A percentile compares a stretch with the other conserved stretches of the same genome.
Evolutionary conservation across 1,140 invertebrate genomes (phyloP).

Genomic region (Musca vetustissima): DNA sequence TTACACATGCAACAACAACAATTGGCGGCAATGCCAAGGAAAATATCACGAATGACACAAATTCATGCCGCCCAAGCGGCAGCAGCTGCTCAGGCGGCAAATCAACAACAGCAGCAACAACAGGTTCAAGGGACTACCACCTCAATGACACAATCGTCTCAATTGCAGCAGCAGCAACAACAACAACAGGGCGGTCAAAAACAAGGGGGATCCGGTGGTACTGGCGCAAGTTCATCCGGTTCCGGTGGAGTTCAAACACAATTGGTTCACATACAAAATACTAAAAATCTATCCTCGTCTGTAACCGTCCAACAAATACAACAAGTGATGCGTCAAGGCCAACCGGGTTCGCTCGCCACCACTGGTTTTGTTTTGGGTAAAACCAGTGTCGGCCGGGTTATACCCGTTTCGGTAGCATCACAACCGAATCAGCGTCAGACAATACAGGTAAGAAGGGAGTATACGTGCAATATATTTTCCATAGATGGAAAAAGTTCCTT

Average conservation of each 20-base stretch:
- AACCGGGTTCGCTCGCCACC: slow-evolving; percentile 40
- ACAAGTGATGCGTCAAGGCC: slow-evolving; percentile 71
- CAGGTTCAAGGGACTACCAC: background rate
- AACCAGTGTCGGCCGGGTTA: slow-evolving; percentile 51
- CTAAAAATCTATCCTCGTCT: slow-evolving; percentile 64
- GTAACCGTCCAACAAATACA: slow-evolving; percentile 78
- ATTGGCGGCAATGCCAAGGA: slow-evolving; percentile 63
- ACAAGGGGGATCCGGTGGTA: background rate
- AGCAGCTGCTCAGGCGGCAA: slow-evolving; percentile 1
- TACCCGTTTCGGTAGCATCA: slow-evolving; percentile 53
- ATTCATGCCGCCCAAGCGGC: slow-evolving; percentile 33
- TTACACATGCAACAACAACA: slow-evolving; percentile 69
- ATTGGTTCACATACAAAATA: slow-evolving; percentile 52
- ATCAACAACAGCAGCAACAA: slow-evolving; percentile 1
- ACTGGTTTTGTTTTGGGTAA: slow-evolving; percentile 51
- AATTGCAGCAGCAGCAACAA: slow-evolving; percentile 4
- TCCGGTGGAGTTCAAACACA: slow-evolving; percentile 47
- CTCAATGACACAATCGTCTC: background rate
- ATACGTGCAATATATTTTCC: too few relatives aligned
- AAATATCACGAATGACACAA: slow-evolving; percentile 64
- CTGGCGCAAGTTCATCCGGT: slow-evolving; percentile 4
- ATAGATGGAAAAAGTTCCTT: too few relatives aligned
- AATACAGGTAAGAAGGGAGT: slow-evolving; percentile 43
- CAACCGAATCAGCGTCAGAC: slow-evolving; percentile 51
- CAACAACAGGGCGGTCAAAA: slow-evolving; percentile 1